phyloP scores from a whole-genome alignment of 2,888 invertebrate species.

The Psococerastis gibbosa region DNA sequence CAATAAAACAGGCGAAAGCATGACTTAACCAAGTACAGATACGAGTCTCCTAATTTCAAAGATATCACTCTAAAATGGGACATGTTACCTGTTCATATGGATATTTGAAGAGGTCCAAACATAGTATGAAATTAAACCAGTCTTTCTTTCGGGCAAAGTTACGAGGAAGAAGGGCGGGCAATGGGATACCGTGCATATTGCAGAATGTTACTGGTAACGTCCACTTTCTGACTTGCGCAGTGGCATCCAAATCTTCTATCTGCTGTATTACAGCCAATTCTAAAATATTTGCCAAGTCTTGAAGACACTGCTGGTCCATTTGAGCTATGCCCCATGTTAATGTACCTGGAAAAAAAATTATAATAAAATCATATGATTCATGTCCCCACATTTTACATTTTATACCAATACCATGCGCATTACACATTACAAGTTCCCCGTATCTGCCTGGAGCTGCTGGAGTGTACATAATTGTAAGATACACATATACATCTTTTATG shows the following conservation, averaged over 20 bases:
- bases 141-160: constrained; percentile 38
- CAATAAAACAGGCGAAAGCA: too few species aligned
- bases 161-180: constrained; percentile 38
- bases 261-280: background rate
- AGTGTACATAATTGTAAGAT: too few species aligned
- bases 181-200: constrained; percentile 32
- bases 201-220: constrained; percentile 42
- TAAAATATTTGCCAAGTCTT: background rate
- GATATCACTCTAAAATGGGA: too few species aligned
- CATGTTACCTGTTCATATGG: constrained; percentile 39
- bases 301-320: background rate
- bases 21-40: too few species aligned
- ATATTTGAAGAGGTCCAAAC: constrained; percentile 49
- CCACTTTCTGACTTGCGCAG: constrained; percentile 33
- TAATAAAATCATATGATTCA: constrained; percentile 11
- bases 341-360: constrained; percentile 1
- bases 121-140: constrained; percentile 51
- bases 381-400: too few species aligned
- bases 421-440: too few species aligned
- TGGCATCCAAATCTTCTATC: constrained; percentile 21
- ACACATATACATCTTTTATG: too few species aligned
- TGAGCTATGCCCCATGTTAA: background rate
- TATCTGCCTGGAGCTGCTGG: too few species aligned
- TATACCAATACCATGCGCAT: too few species aligned
- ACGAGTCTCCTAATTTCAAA: too few species aligned